These are phyloP conservation scores for Orycteropus afer DNA, from an alignment of 2,113 vertebrate genomes.

Conservation along the genomic window DNA sequence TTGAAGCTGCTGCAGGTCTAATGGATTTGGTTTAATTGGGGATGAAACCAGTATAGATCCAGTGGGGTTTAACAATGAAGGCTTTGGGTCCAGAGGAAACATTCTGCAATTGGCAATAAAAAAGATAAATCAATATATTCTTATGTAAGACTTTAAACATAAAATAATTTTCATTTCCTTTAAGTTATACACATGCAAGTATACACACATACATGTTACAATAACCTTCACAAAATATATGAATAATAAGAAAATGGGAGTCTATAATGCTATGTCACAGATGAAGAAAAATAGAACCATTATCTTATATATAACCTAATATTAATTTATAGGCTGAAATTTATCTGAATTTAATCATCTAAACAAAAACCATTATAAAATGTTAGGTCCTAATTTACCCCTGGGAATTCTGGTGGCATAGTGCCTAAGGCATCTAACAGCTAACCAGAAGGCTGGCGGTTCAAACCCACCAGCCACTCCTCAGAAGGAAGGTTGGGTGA, in stretches of 20 bases:
- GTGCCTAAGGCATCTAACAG: too few species aligned
- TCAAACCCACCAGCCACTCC: too few species aligned
- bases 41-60: slow-evolving; percentile 93
- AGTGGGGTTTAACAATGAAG: slow-evolving; percentile 90
- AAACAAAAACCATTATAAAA: slow-evolving; percentile 32
- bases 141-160: slow-evolving; percentile 43
- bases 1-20: slow-evolving; percentile 96
- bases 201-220: neutral
- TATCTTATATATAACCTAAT: neutral
- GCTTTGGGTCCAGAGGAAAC: slow-evolving; percentile 93
- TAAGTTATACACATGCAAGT: neutral
- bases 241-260: neutral
- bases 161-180: neutral
- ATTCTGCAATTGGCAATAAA: slow-evolving; percentile 84
- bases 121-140: slow-evolving; percentile 28
- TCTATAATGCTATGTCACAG: neutral
- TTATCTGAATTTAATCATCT: slow-evolving; percentile 41
- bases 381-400: neutral
- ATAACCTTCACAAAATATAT: neutral
- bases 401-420: too few species aligned
- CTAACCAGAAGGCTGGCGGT: too few species aligned
- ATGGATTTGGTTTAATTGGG: slow-evolving; percentile 90
- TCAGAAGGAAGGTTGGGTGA: too few species aligned
- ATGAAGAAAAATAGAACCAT: neutral
- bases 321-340: neutral